phyloP scores from a whole-genome alignment of 2,888 invertebrate species.

The Amorpha juglandis region DNA sequence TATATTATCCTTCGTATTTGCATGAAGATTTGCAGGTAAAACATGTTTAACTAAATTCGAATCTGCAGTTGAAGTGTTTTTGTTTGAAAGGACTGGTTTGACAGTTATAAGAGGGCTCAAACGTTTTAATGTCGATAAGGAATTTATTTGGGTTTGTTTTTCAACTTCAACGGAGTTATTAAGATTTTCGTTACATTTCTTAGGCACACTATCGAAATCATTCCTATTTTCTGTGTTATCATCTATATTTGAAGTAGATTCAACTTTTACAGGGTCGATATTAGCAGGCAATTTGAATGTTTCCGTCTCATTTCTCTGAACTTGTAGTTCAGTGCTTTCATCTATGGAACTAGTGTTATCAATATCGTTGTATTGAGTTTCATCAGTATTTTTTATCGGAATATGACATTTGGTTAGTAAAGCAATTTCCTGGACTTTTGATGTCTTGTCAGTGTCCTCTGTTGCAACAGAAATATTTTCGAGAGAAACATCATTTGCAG shows the following conservation, averaged over 20 bases:
- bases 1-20: background rate
- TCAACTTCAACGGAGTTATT: constrained; percentile 25
- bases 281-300: constrained; percentile 10
- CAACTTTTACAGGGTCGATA: constrained; percentile 19
- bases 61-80: constrained; percentile 33
- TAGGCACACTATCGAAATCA: constrained; percentile 19
- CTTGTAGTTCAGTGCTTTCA: constrained; percentile 11
- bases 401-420: background rate
- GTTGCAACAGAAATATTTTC: background rate
- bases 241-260: constrained; percentile 11
- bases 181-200: constrained; percentile 30
- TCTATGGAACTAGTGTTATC: background rate
- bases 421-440: background rate
- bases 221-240: background rate
- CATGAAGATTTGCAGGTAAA: background rate
- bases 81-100: constrained; percentile 54
- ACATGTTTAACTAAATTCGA: constrained; percentile 27
- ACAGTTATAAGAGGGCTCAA: constrained; percentile 64
- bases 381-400: background rate
- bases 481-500: background rate
- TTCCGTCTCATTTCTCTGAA: background rate
- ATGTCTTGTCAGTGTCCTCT: background rate
- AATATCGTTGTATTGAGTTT: background rate
- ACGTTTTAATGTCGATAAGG: constrained; percentile 60
- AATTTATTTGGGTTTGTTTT: constrained; percentile 26